A percentile compares a stretch with the other conserved stretches of the same genome.
These are phyloP conservation scores for Heteromyza rotundicornis DNA, from an alignment of 2,888 invertebrate genomes.

Conservation along the genomic window DNA sequence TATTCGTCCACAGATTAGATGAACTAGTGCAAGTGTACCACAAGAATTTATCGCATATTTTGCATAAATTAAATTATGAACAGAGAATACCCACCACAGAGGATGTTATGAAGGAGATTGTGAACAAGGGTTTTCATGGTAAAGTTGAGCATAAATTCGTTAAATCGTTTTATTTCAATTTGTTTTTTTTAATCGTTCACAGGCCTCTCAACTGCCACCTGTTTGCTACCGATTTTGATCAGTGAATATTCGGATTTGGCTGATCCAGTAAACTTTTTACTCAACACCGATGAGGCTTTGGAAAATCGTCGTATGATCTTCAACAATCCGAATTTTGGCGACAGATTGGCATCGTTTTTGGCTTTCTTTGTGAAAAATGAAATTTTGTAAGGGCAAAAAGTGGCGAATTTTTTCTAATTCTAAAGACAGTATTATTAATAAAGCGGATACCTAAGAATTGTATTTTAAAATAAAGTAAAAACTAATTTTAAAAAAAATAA, in stretches of 20 bases:
- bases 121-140: conserved; percentile 47
- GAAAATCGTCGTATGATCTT: conserved; percentile 42
- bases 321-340: conserved; percentile 42
- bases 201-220: conserved; percentile 44
- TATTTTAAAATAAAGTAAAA: neutral
- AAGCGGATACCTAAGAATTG: no score
- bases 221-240: conserved; percentile 45
- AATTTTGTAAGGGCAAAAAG: no score
- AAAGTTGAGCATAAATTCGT: conserved; percentile 2
- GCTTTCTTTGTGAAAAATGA: conserved; percentile 38
- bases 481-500: neutral
- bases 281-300: conserved; percentile 40
- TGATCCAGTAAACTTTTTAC: conserved; percentile 40
- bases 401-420: conserved; percentile 12
- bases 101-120: conserved; percentile 42
- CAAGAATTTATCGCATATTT: conserved; percentile 32
- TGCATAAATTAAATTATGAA: conserved; percentile 40
- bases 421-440: neutral
- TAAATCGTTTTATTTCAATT: no score
- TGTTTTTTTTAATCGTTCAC: conserved; percentile 12
- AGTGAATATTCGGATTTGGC: conserved; percentile 45
- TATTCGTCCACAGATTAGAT: conserved; percentile 37
- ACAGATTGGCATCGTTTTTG: conserved; percentile 40
- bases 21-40: conserved; percentile 43
- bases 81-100: conserved; percentile 43